phyloP scores from a whole-genome alignment of 1,140 invertebrate species.

The Cydia splendana region DNA sequence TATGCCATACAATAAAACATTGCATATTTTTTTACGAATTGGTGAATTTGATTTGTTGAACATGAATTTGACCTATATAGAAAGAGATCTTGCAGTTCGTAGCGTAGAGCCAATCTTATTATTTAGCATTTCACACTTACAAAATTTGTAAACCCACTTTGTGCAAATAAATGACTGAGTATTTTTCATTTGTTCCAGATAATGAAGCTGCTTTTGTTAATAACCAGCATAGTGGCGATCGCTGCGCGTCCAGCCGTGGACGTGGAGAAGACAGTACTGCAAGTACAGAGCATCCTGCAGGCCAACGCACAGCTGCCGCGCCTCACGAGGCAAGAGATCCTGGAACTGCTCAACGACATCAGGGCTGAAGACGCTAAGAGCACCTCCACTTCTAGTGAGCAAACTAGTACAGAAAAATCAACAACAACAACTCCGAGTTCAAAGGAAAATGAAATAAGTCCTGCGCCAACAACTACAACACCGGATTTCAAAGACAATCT shows the following conservation, averaged over 20 bases:
- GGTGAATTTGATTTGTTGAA: too few relatives aligned
- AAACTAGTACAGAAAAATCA: conserved; percentile 37
- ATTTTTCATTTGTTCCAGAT: conserved; percentile 56
- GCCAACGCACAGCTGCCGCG: conserved; percentile 80
- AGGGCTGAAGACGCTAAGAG: conserved; percentile 75
- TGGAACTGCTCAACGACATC: conserved; percentile 82
- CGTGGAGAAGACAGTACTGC: conserved; percentile 80
- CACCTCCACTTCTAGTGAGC: conserved; percentile 45
- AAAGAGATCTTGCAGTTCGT: too few relatives aligned
- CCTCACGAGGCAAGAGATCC: conserved; percentile 80
- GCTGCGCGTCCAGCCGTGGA: conserved; percentile 54
- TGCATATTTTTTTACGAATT: too few relatives aligned
- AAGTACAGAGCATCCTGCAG: conserved; percentile 81
- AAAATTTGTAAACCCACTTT: background rate
- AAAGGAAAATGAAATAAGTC: conserved; percentile 57
- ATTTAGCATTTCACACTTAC: background rate
- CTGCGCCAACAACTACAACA: conserved; percentile 41
- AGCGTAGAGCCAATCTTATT: too few relatives aligned
- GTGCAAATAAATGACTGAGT: background rate
- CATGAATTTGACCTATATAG: too few relatives aligned
- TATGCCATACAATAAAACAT: too few relatives aligned
- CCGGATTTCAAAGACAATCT: conserved; percentile 41
- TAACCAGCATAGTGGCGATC: conserved; percentile 43
- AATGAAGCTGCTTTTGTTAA: conserved; percentile 63
- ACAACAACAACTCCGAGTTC: conserved; percentile 45